phyloP scores from a whole-genome alignment of 2,888 invertebrate genomes.

The Tortricodes alternella region DNA sequence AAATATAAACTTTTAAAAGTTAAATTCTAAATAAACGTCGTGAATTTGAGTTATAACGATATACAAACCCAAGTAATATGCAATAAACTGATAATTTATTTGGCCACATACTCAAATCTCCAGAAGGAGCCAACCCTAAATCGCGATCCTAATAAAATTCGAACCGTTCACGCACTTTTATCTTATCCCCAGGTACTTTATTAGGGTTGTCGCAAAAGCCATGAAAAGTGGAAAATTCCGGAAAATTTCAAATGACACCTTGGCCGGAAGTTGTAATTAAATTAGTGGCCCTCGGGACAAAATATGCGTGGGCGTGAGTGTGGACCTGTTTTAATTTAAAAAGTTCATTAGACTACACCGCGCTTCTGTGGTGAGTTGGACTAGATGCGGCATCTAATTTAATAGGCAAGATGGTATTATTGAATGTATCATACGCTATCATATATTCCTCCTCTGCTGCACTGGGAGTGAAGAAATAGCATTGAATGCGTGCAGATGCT shows the following conservation, averaged over 20 bases:
- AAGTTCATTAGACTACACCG: slow-evolving; percentile 26
- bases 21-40: too few species aligned
- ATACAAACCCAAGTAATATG: too few species aligned
- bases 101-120: background rate
- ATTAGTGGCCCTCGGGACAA: slow-evolving; percentile 23
- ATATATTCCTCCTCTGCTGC: too few species aligned
- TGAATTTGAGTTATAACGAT: too few species aligned
- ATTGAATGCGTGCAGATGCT: too few species aligned
- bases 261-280: slow-evolving; percentile 31
- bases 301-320: slow-evolving; percentile 24
- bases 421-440: too few species aligned
- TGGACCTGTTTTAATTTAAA: slow-evolving; percentile 29
- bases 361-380: background rate
- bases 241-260: slow-evolving; percentile 27
- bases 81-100: too few species aligned
- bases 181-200: slow-evolving; percentile 14
- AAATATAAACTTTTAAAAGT: too few species aligned
- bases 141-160: slow-evolving; percentile 10
- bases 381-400: slow-evolving; percentile 14
- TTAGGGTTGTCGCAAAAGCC: slow-evolving; percentile 12
- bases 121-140: background rate
- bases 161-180: slow-evolving; percentile 8
- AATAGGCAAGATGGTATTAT: background rate
- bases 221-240: slow-evolving; percentile 14
- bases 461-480: too few species aligned